Evolutionary conservation across 2,888 invertebrate species (phyloP), one percentile per base, ranked within the genome.

Genomic region (Leptinotarsa juncta): DNA sequence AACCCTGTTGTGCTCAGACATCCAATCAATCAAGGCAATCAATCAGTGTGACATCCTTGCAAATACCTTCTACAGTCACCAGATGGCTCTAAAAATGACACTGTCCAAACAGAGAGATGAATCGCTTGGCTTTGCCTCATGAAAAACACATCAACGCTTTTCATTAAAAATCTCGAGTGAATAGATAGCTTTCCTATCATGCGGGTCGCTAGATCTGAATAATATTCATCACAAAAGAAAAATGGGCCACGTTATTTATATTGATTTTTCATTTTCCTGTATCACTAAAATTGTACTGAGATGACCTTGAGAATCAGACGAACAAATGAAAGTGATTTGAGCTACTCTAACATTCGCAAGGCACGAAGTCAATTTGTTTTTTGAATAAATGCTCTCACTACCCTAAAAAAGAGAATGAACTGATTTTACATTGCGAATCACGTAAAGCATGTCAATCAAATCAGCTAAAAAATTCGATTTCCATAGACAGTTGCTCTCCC

Each of bases 21-120:
- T 57, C 15, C 65, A 62, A 72, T 72, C 72, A 72, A 72, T 72
- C 68, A 32, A 62, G 48, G 68, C 23, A 53, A 72, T 72, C 72
- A 68, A 72, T 72, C 72, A 72, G 62, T 3, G 18, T 16, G 72
- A 60, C 67, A 48, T 60, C 18, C 23, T 32, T 68, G 72, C 60
- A 72, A 72, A 72, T 55, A 68, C 67, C 67, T 68, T 62, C 48
- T 32, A 20, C 49, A 62, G 68, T 60, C 72, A 48, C 72, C 72
- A 72, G 62, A 72, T 72, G 72, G 20, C 65, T 62, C 60, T 62
- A 18, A 62, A 57, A 60, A 60, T 67, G 32, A 50, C 60, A 51
- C 50, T 68, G 62, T 68, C 67, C 62, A 42, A 72, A 72, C 20
- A 50, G 53, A 57, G 26, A 72, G 68, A 68, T 68, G 50, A 68